phyloP scores from a whole-genome alignment of 2,113 vertebrate species.

The Acanthisitta chloris region DNA sequence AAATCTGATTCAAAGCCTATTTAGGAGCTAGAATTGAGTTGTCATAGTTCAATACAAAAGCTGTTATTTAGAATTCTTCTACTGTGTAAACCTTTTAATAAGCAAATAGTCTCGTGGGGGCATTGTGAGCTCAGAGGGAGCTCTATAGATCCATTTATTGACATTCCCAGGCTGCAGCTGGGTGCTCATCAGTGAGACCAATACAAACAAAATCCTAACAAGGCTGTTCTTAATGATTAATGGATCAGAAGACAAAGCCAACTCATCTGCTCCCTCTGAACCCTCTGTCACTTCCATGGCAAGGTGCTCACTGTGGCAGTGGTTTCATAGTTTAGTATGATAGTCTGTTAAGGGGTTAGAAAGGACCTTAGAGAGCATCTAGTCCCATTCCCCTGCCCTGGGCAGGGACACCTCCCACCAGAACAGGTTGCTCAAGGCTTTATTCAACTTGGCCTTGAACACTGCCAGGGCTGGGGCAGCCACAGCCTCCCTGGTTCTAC shows the following conservation, averaged over 20 bases:
- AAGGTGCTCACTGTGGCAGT: neutral
- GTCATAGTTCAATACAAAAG: neutral
- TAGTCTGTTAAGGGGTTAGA: too few relatives aligned
- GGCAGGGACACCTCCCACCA: too few relatives aligned
- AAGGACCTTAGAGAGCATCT: too few relatives aligned
- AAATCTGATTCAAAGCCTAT: neutral
- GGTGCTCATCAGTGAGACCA: neutral
- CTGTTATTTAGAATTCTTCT: neutral
- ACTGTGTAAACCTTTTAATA: neutral
- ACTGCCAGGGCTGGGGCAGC: too few relatives aligned
- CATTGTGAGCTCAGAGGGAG: neutral
- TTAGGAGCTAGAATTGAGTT: neutral
- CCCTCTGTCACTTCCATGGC: neutral
- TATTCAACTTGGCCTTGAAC: too few relatives aligned
- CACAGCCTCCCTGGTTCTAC: too few relatives aligned
- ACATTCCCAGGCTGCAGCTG: neutral
- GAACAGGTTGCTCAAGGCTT: too few relatives aligned
- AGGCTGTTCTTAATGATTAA: neutral
- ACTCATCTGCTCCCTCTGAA: neutral
- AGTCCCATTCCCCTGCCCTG: too few relatives aligned
- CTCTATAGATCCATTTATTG: neutral
- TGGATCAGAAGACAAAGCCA: neutral
- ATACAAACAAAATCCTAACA: neutral
- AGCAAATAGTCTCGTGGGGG: neutral
- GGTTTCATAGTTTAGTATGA: too few relatives aligned